Base-by-base conservation (phyloP, 2,888 invertebrate genomes). In the Coenonympha arcania region DNA sequence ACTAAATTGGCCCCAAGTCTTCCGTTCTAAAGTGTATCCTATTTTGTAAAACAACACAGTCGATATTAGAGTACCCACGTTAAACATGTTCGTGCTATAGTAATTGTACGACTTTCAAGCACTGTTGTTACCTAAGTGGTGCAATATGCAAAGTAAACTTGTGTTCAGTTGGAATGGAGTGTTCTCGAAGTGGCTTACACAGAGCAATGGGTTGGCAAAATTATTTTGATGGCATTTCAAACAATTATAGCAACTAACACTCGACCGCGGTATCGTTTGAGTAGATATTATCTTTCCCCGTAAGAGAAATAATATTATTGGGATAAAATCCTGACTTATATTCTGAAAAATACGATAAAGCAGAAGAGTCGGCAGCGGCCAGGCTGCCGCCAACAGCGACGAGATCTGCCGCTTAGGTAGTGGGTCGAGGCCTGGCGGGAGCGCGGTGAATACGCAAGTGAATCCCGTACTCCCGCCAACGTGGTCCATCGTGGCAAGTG, bases 101-200 rank as follows among this genome's bases (percentile, higher is more conserved):
- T 50, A 54, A 54, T 54, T 54, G 46, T 36, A 28, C n/a, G n/a
- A n/a, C n/a, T n/a, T n/a, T 18, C n/a, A 16, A 39, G 13, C 33
- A 53, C 46, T 33, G 15, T n/a, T n/a, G n/a, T n/a, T n/a, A n/a
- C n/a, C 13, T 28, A 49, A 52, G 52, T 51, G 47, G 42, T 30
- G 34, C 53, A 44, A 50, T 47, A 54, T 50, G 54, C 44, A 50
- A 47, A 54, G 43, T 39, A 34, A 52, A 52, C 52, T 26, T 19
- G 22, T 19, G 20, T 11, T 30, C 13, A 9, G 18, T 15, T 30
- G 28, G 13, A 33, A n/a, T 30, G 28, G 13, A 33, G 34, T 19
- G 9, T 11, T 40, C 5, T 28, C 18, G 28, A 16, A 26, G 26
- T 18, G 28, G 18, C 9, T 9, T 2, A 19, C 34, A 18, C n/a